These are phyloP conservation scores for Lates japonicus DNA, from an alignment of 2,797 vertebrate genomes.

Conservation along the genomic window DNA sequence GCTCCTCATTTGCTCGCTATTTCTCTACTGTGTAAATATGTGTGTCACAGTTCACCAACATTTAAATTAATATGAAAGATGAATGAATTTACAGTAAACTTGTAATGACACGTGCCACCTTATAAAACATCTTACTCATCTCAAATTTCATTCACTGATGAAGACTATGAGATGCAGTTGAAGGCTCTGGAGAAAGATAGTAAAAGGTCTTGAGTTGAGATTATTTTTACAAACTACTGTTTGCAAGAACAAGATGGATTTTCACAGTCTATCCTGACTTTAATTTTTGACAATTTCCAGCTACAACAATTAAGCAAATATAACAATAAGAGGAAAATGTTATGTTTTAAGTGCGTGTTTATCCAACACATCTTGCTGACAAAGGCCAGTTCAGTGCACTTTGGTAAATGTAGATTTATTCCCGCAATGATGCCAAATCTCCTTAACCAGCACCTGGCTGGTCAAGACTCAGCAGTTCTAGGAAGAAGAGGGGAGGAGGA, in stretches of 20 bases:
- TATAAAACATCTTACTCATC: background rate
- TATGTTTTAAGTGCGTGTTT: background rate
- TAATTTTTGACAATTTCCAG: background rate
- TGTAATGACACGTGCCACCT: background rate
- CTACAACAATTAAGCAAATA: background rate
- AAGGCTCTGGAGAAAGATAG: background rate
- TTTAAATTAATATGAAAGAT: background rate
- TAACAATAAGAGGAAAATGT: background rate
- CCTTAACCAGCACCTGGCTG: conserved; percentile 18
- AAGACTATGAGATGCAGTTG: background rate
- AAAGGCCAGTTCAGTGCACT: conserved; percentile 12
- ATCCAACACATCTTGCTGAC: conserved; percentile 12
- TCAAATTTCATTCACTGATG: background rate
- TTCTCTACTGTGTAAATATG: background rate
- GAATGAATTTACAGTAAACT: background rate
- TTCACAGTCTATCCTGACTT: background rate
- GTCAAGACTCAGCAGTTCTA: conserved; percentile 52
- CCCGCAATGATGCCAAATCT: conserved; percentile 27
- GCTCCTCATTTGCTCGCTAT: background rate
- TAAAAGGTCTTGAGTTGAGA: background rate
- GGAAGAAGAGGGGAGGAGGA: conserved; percentile 43
- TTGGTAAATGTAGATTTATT: conserved; percentile 35
- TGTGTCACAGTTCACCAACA: background rate
- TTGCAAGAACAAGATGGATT: background rate
- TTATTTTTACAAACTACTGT: background rate